Conservation (phyloP, 2,888 invertebrate genomes). For the Epinotia nisella region DNA sequence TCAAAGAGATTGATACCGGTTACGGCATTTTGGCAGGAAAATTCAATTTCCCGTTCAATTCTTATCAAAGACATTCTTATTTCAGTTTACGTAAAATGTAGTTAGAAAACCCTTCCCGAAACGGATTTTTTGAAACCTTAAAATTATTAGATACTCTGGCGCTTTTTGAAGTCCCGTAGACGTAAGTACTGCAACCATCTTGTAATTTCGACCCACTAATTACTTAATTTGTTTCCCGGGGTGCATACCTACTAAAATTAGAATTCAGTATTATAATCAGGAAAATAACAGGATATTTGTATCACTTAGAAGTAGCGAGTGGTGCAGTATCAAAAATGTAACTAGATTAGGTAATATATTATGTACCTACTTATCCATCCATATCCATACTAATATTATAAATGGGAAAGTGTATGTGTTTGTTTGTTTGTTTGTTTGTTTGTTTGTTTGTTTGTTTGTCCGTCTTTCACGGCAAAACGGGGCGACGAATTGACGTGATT, state of each 20-base stretch:
- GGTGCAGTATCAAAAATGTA: neutral
- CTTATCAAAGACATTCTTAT: conserved; percentile 26
- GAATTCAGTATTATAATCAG: too few relatives aligned
- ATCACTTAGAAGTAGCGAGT: neutral
- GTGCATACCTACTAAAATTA: too few relatives aligned
- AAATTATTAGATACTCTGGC: neutral
- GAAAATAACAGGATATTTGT: neutral
- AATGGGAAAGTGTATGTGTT: too few relatives aligned
- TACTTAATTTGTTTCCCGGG: too few relatives aligned
- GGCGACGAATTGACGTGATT: too few relatives aligned
- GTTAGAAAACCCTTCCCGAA: neutral
- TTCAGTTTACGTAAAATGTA: conserved; percentile 22
- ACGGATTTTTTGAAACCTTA: neutral
- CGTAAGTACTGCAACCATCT: neutral
- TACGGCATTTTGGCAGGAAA: conserved; percentile 35
- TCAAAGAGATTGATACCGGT: conserved; percentile 44
- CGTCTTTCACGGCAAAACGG: too few relatives aligned
- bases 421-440: too few relatives aligned
- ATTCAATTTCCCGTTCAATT: conserved; percentile 43
- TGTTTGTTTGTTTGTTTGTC: too few relatives aligned
- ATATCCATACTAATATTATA: too few relatives aligned
- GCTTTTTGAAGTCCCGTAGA: neutral
- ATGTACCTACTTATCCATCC: too few relatives aligned
- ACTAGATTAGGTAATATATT: too few relatives aligned
- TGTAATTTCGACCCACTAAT: neutral